Conservation (phyloP, 2,888 invertebrate species). For the Napeogenes sylphis region DNA sequence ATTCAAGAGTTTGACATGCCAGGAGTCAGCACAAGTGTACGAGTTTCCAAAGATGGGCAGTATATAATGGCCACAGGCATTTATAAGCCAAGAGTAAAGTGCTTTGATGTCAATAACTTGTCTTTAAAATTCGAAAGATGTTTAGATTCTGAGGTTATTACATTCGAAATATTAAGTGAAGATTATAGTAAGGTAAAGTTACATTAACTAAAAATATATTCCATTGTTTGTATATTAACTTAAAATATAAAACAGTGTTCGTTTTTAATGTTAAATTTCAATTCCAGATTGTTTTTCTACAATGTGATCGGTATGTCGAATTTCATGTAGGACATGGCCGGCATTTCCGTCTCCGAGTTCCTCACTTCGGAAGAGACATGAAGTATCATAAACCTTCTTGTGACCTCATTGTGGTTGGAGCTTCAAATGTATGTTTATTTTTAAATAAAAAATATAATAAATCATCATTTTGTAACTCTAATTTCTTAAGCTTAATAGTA, state of each 20-base stretch:
- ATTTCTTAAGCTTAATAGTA: too few relatives aligned
- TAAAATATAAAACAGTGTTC: not conserved
- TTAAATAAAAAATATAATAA: not conserved
- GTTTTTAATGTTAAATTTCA: slow-evolving; percentile 1
- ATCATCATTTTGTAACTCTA: not conserved
- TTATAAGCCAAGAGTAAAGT: slow-evolving; percentile 97
- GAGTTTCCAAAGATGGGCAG: slow-evolving; percentile 92
- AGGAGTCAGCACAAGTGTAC: slow-evolving; percentile 89
- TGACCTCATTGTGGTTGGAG: slow-evolving; percentile 95
- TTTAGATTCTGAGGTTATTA: slow-evolving; percentile 97
- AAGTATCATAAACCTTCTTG: slow-evolving; percentile 92
- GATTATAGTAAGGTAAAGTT: slow-evolving; percentile 94
- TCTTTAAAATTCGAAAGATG: slow-evolving; percentile 99
- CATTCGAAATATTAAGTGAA: slow-evolving; percentile 94
- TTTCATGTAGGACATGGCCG: slow-evolving; percentile 96
- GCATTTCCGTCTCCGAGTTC: slow-evolving; percentile 93
- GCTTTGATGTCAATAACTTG: slow-evolving; percentile 96
- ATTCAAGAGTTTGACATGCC: slow-evolving; percentile 99
- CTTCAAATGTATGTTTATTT: slow-evolving; percentile 80
- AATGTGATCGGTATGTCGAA: slow-evolving; percentile 91
- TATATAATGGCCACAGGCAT: slow-evolving; percentile 95
- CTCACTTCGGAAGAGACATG: slow-evolving; percentile 96
- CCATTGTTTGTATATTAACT: not conserved
- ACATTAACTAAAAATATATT: not conserved
- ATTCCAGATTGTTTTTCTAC: slow-evolving; percentile 89